Percentiles rank a stretch among this genome's conserved stretches.
phyloP scores from a whole-genome alignment of 2,113 vertebrate species.

The Lathamus discolor region DNA sequence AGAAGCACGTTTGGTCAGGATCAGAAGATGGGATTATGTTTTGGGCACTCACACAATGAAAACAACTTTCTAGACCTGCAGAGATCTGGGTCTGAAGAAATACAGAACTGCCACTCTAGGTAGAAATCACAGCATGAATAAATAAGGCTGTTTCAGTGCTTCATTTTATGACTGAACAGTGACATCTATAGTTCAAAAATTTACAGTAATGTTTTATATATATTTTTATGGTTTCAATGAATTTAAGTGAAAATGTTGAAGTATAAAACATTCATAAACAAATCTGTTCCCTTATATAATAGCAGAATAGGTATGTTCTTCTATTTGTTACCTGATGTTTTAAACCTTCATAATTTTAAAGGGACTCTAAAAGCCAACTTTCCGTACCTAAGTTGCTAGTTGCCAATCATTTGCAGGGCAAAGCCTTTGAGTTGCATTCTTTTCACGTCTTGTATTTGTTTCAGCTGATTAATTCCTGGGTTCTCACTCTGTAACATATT shows the following conservation, averaged over 20 bases:
- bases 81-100: neutral
- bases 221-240: neutral
- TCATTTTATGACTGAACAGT: conserved; percentile 53
- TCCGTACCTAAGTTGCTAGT: neutral
- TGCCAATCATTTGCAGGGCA: neutral
- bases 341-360: neutral
- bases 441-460: neutral
- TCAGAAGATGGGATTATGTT: neutral
- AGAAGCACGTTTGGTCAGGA: neutral
- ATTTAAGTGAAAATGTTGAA: neutral
- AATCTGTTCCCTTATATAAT: neutral
- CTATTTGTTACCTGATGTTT: neutral
- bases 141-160: neutral
- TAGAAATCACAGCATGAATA: conserved; percentile 3
- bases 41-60: neutral
- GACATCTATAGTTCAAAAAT: conserved; percentile 54
- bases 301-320: neutral
- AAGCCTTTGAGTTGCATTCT: neutral
- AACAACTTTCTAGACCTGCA: neutral
- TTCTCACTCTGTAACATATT: neutral
- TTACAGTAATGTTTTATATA: neutral
- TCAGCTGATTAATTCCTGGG: neutral
- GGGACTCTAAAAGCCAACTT: neutral
- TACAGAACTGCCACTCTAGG: neutral
- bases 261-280: neutral